Base-by-base conservation (phyloP, 2,113 vertebrate genomes). In the Platysteira castanea region DNA sequence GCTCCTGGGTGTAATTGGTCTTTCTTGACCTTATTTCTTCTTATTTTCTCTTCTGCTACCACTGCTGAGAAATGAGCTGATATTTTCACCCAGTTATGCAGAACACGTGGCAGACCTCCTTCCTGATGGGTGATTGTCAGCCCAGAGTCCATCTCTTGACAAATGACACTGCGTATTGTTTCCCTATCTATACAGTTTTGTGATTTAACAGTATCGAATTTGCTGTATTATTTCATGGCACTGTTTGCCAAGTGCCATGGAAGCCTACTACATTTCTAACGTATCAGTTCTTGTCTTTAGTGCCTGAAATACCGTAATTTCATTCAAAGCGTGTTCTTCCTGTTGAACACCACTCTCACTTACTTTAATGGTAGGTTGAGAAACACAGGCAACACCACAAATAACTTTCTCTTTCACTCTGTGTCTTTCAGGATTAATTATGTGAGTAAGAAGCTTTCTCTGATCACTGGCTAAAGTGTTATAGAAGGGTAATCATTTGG, bases 61-160 rank as follows among this genome's bases (percentile, higher is more conserved):
- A 35, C 15, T 70, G 23, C n/a, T 78, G 60, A 53, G 23, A 90
- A 90, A 39, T 4, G 11, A 47, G 49, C 13, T n/a, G 13, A 0
- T 75, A 27, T 46, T 65, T 87, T 59, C 50, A 64, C 27, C 73
- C 5, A 63, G 11, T n/a, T 69, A 24, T 1, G 1, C 15, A 84
- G 17, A 46, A 37, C 20, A 52, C 4, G 3, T 9, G 33, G 26
- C 37, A 74, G 54, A 54, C 13, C 24, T 70, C 41, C 10, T 4
- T 42, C n/a, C n/a, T 52, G 30, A 30, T 0, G 0, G 7, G 13
- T 10, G 31, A 19, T 4, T n/a, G 20, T n/a, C 47, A 73, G 23
- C 42, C 52, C 41, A 18, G 30, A 81, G 31, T 22, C 27, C 49
- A 28, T 46, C 7, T 63, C 53, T 68, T 77, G 30, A 19, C 33